A percentile compares a stretch with the other conserved stretches of the same genome.
Evolutionary conservation across 2,888 invertebrate genomes (phyloP).

Genomic region (Aphrophora alni): DNA sequence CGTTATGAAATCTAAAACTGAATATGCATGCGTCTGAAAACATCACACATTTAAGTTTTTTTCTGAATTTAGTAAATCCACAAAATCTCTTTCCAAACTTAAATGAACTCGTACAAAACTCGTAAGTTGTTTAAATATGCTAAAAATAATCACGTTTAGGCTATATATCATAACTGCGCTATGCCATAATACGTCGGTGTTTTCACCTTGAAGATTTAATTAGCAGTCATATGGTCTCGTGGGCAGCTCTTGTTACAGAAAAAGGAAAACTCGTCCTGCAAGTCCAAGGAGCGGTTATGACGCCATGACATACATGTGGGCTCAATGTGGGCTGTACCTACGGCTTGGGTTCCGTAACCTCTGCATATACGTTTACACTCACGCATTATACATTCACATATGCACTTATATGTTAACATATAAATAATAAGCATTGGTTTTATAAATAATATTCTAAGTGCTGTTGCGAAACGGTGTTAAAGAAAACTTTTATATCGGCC

Average conservation of each 20-base stretch:
- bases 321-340: neutral
- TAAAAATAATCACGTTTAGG: too few relatives aligned
- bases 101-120: too few relatives aligned
- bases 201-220: neutral
- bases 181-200: neutral
- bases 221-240: neutral
- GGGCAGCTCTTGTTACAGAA: neutral
- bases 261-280: neutral
- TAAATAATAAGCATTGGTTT: too few relatives aligned
- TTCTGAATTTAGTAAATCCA: too few relatives aligned
- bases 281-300: neutral
- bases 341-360: neutral
- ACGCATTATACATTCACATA: neutral
- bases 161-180: too few relatives aligned
- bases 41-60: too few relatives aligned
- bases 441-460: too few relatives aligned
- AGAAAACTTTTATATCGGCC: neutral
- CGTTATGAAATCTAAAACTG: too few relatives aligned
- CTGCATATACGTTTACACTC: neutral
- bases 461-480: neutral
- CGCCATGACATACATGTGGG: neutral
- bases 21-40: too few relatives aligned
- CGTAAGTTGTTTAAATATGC: too few relatives aligned
- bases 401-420: neutral
- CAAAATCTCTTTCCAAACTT: too few relatives aligned